Conservation (phyloP, 2,888 invertebrate species). For the Cerastis leucographa region DNA sequence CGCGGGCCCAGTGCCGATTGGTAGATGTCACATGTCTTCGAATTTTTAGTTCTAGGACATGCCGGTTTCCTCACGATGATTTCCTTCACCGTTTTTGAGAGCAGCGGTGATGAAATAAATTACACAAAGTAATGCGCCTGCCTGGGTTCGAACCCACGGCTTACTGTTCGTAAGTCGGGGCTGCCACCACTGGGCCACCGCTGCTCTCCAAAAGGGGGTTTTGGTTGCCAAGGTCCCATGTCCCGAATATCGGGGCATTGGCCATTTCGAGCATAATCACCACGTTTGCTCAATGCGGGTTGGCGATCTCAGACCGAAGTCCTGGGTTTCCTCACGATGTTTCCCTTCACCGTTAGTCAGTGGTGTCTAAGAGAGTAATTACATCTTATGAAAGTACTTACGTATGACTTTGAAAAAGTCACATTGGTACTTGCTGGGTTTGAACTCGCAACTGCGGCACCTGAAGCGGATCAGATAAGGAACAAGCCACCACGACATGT, state of each 20-base stretch:
- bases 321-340: conserved; percentile 50
- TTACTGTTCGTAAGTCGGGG: too few relatives aligned
- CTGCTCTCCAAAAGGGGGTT: background rate
- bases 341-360: conserved; percentile 44
- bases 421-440: conserved; percentile 39
- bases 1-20: too few relatives aligned
- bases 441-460: conserved; percentile 32
- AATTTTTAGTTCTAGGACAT: too few relatives aligned
- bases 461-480: conserved; percentile 3
- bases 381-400: conserved; percentile 21
- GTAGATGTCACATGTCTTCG: too few relatives aligned
- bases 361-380: conserved; percentile 14
- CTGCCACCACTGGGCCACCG: too few relatives aligned
- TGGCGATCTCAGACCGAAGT: conserved; percentile 44
- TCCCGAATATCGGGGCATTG: background rate
- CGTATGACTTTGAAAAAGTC: conserved; percentile 17
- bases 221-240: background rate
- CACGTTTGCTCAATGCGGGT: conserved; percentile 48
- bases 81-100: too few relatives aligned
- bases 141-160: too few relatives aligned
- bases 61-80: too few relatives aligned
- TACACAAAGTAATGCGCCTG: too few relatives aligned
- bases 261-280: conserved; percentile 50
- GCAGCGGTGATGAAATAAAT: too few relatives aligned
- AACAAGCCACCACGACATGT: conserved; percentile 41